These are phyloP conservation scores for Taeniopygia guttata DNA, from an alignment of 2,797 vertebrate species.

Conservation along the genomic window DNA sequence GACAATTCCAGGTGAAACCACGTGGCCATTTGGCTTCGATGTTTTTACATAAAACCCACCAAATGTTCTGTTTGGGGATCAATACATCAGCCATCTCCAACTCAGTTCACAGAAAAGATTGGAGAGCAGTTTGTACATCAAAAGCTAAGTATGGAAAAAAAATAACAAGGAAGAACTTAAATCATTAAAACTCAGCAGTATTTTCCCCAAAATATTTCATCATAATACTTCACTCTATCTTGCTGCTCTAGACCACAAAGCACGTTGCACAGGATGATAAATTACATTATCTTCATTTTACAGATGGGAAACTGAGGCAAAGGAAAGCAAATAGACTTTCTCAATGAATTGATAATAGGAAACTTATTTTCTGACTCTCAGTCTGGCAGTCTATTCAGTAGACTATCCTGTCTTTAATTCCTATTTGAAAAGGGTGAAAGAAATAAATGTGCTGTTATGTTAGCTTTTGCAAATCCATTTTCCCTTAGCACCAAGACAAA, in stretches of 20 bases:
- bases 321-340: constrained; percentile 48
- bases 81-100: not conserved
- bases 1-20: not conserved
- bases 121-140: not conserved
- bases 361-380: constrained; percentile 47
- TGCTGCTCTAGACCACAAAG: not conserved
- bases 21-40: not conserved
- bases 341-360: constrained; percentile 36
- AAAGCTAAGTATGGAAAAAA: not conserved
- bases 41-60: not conserved
- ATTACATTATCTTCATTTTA: constrained; percentile 56
- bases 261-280: not conserved
- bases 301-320: constrained; percentile 65
- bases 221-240: not conserved
- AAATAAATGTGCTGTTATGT: constrained; percentile 49
- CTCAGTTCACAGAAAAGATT: not conserved
- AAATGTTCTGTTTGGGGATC: constrained; percentile 5
- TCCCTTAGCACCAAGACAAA: constrained; percentile 25
- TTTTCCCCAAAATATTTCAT: constrained; percentile 47
- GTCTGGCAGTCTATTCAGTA: constrained; percentile 37
- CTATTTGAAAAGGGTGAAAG: constrained; percentile 49
- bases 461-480: constrained; percentile 57
- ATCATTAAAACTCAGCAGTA: constrained; percentile 43
- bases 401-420: constrained; percentile 55
- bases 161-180: constrained; percentile 49